Conservation (phyloP, 92 coral and sea anemone species). For the Palythoa grandiflora region DNA sequence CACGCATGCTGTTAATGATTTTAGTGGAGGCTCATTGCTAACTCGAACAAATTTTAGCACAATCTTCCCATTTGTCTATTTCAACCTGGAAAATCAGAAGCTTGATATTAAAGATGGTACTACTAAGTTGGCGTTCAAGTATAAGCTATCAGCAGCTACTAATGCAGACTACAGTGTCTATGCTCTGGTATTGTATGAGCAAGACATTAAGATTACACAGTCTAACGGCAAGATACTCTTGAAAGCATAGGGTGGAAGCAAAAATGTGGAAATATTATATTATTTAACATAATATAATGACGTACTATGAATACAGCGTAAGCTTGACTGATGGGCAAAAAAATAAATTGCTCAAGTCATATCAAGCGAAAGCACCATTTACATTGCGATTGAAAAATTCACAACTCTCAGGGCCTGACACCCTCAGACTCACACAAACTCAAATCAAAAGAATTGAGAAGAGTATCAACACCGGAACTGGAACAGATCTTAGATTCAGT, state of each 20-base stretch:
- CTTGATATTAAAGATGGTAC: slow-evolving; percentile 3
- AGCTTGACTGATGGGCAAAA: not conserved
- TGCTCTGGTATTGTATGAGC: not conserved
- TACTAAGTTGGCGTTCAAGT: not conserved
- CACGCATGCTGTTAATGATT: not conserved
- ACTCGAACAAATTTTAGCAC: not conserved
- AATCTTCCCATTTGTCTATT: not conserved
- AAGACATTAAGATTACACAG: not conserved
- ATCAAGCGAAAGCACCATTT: not conserved
- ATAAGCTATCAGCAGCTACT: not conserved
- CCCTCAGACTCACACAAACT: no score
- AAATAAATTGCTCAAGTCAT: not conserved
- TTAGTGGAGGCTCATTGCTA: not conserved
- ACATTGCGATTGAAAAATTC: not conserved
- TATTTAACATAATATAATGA: not conserved
- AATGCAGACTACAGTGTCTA: slow-evolving; percentile 21
- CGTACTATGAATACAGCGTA: not conserved
- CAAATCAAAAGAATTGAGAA: no score
- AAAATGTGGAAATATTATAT: no score
- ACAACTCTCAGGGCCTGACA: not conserved
- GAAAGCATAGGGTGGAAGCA: not conserved
- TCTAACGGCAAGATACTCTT: not conserved
- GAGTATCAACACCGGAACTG: no score
- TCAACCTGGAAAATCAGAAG: slow-evolving; percentile 17
- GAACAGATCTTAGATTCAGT: no score